These are phyloP conservation scores for Bimastos eiseni DNA, from an alignment of 2,888 invertebrate genomes.

Conservation along the genomic window DNA sequence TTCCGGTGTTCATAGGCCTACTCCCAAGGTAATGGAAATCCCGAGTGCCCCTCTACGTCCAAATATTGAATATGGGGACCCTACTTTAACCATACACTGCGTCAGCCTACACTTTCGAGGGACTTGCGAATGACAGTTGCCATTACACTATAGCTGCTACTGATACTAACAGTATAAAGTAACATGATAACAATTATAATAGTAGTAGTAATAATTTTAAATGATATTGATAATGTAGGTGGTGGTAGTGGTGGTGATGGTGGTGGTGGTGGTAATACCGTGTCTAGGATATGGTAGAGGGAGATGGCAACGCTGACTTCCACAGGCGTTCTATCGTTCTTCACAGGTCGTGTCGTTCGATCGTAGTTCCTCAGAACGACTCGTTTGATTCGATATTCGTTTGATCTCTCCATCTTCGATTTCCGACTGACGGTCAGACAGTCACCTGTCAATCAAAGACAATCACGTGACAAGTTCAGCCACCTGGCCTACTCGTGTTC, in stretches of 20 bases:
- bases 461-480: background rate
- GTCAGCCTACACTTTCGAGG: no score
- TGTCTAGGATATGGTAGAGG: conserved; percentile 50
- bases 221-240: background rate
- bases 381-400: conserved; percentile 46
- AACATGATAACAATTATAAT: no score
- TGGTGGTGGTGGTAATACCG: conserved; percentile 40
- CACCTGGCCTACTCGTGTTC: no score
- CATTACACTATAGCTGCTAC: no score
- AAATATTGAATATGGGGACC: background rate
- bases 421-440: background rate
- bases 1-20: no score
- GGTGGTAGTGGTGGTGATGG: background rate
- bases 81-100: background rate
- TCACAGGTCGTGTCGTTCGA: conserved; percentile 48
- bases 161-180: no score
- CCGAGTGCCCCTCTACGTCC: no score
- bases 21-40: no score
- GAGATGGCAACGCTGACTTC: conserved; percentile 48
- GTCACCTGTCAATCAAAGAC: conserved; percentile 20
- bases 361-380: conserved; percentile 45
- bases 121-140: no score
- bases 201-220: no score
- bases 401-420: conserved; percentile 38
- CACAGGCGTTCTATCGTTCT: conserved; percentile 45